Evolutionary conservation across 92 coral and sea anemone species (phyloP), one percentile per base, ranked within the genome.

Genomic region (Siderastrea siderea): DNA sequence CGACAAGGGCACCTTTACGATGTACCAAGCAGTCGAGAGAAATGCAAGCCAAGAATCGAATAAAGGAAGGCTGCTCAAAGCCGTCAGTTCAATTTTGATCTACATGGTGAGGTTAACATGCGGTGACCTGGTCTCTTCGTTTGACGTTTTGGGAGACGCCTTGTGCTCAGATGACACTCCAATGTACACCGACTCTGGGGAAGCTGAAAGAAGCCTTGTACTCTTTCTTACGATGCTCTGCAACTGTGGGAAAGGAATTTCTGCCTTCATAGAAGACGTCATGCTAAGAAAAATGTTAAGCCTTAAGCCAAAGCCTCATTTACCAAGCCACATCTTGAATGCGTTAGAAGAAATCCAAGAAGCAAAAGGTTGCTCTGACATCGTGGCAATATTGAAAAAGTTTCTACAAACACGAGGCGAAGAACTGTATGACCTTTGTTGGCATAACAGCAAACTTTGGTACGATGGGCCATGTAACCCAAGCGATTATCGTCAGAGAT

Each of bases 191-290:
- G 67, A 6, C 26, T 87, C 86, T 12, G 89, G 59, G 26, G 95
- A 94, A 38, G 86, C 92, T 2, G 97, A 89, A 68, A 79, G 97
- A 80, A 86, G 70, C 48, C 74, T 94, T 57, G 81, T 94, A 68
- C 80, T 94, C 6, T 69, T 80, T 47, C 92, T 94, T 4, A 86
- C 90, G 2, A 94, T 94, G 97, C 75, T 94, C 43, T 94, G 95
- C 84, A 94, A 94, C 70, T 86, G 97, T 87, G 95, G 84, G 2
- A 78, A 82, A 46, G 89, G 90, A 65, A 83, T 94, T 45, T 89
- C 98, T 13, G 73, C 57, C 8, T 43, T 50, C 43, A 67, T 86
- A 68, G 93, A 96, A 45, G 54, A 57, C 2, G 45, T 82, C 38
- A 81, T 96, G 43, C 91, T 95, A 4, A 61, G 60, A 47, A 66